Evolutionary conservation across 92 coral and sea anemone genomes (phyloP), one percentile per base, ranked within the genome.

Genomic region (Zoanthus gigantus): DNA sequence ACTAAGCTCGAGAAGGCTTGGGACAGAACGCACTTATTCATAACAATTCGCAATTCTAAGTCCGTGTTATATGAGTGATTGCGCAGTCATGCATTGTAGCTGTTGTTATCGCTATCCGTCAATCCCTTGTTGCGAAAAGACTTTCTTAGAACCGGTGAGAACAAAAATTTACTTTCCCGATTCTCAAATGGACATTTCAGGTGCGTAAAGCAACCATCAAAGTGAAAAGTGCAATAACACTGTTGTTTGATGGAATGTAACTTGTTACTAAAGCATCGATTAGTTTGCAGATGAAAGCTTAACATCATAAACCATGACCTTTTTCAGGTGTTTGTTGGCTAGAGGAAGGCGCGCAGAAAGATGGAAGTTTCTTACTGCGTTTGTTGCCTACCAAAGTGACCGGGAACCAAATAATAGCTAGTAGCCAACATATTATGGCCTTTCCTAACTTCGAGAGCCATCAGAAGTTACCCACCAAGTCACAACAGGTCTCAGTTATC

Each of bases 81-180:
- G 75, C n/a, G 28, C 85, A 81, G 23, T 53, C 85, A 81, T 81
- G 85, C 76, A 65, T 73, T 80, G 85, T 48, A 69, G 37, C 6
- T 80, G 85, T 7, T 80, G 76, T 81, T 81, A 17, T 67, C 53
- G 66, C 7, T 61, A 61, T n/a, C 30, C 72, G 28, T 42, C 85
- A 1, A 42, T 34, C 13, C 65, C 85, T 1, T 18, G 52, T n/a
- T 66, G 67, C 45, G 30, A 50, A 23, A 47, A 47, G 61, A 57
- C 58, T 9, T 23, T 81, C 23, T 81, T 74, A 2, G 60, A 81
- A 13, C 85, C 85, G 12, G 1, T 81, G 14, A 45, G 85, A 7
- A 81, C 85, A 29, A 81, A 69, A 47, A 81, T 81, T 16, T 81
- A 81, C 58, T 81, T 66, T 67, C 85, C 85, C 23, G 74, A 81